Base-by-base conservation (phyloP, 2,888 invertebrate species). In the Fragum fragum region DNA sequence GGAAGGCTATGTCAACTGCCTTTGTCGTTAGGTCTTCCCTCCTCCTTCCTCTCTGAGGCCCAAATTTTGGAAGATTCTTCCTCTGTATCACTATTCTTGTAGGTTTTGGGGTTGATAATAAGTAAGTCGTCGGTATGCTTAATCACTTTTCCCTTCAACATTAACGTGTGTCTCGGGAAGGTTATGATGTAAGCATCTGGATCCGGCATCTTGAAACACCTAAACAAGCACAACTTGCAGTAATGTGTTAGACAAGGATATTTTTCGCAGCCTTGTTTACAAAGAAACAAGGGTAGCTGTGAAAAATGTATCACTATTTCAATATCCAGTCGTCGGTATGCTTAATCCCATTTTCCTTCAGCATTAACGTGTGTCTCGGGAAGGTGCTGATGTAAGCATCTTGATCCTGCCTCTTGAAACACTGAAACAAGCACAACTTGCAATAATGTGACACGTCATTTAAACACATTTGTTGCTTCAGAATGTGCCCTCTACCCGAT, bases 381-480 rank as follows among this genome's bases (percentile, higher is more conserved):
- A 66, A 66, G 1, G 66, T 23, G 6, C 5, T 36, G 3, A 66
- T 39, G 16, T 66, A 21, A 2, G 29, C 21, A 23, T 21, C 21
- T 5, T 39, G 39, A 16, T 66, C 66, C 2, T 1, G 3, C 2
- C 29, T 2, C 29, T 39, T 66, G 23, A 66, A 66, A 9, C 39
- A 66, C 3, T 23, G 66, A 23, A 42, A 66, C 21, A 66, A 18
- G 66, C 66, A 66, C 23, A 66, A 39, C 7, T 39, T 66, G 21
- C 66, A 66, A 23, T 66, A 66, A 23, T 3, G 32, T 21, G 66
- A 39, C 1, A 66, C 66, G n/a, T 66, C 66, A 39, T 66, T 39
- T 1, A 66, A 9, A 3, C 39, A 21, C 23, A 66, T 7, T 21
- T 66, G 42, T 36, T 39, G 26, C 23, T 36, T 66, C 11, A 66